phyloP scores from a whole-genome alignment of 1,140 invertebrate genomes.

The Heterodera carotae region DNA sequence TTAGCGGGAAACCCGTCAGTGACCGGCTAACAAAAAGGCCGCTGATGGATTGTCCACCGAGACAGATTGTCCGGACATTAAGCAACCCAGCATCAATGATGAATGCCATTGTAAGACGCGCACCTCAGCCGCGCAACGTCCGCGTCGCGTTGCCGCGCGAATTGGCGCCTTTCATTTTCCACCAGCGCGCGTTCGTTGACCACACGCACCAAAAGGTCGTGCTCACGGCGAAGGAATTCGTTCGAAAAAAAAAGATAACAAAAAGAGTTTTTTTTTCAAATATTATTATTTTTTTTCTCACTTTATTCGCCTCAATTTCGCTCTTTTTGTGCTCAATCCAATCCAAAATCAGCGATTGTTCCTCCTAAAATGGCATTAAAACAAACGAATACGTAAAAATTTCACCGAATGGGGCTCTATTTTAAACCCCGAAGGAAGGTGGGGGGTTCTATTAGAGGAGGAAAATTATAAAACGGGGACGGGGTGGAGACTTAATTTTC shows the following conservation, averaged over 20 bases:
- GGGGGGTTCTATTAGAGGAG: too few relatives aligned
- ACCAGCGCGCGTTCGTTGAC: slow-evolving; percentile 46
- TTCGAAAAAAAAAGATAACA: slow-evolving; percentile 22
- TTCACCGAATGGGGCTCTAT: too few relatives aligned
- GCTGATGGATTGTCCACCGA: too few relatives aligned
- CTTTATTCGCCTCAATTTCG: slow-evolving; percentile 50
- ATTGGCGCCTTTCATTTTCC: slow-evolving; percentile 42
- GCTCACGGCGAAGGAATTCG: slow-evolving; percentile 50
- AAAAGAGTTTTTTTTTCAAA: neutral
- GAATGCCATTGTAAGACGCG: too few relatives aligned
- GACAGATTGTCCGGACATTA: too few relatives aligned
- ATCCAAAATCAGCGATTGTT: slow-evolving; percentile 44
- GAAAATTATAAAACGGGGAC: too few relatives aligned
- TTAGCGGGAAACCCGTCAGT: too few relatives aligned
- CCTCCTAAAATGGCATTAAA: slow-evolving; percentile 39
- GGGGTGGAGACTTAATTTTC: too few relatives aligned
- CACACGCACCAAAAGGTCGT: slow-evolving; percentile 50
- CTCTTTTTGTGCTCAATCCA: slow-evolving; percentile 45
- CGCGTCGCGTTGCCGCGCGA: slow-evolving; percentile 49
- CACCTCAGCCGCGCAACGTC: slow-evolving; percentile 45
- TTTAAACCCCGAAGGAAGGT: too few relatives aligned
- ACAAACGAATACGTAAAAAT: too few relatives aligned
- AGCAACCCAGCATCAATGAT: too few relatives aligned
- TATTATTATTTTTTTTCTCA: slow-evolving; percentile 18
- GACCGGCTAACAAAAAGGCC: too few relatives aligned